phyloP scores from a whole-genome alignment of 1,140 invertebrate genomes.

The Triops cancriformis region DNA sequence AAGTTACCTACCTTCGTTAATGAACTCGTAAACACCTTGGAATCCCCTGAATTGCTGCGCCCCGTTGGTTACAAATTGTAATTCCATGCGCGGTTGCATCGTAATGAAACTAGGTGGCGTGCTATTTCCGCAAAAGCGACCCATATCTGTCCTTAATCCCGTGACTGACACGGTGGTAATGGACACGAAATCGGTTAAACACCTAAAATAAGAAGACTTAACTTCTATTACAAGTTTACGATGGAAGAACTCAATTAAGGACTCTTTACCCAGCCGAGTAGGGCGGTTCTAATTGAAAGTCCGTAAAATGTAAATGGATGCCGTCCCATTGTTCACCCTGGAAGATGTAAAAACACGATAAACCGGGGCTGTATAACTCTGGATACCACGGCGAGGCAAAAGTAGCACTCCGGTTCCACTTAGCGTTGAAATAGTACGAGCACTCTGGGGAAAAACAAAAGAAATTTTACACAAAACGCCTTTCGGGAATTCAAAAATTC shows the following conservation, averaged over 20 bases:
- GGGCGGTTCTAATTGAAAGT: constrained; percentile 23
- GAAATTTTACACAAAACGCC: no score
- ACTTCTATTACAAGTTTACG: no score
- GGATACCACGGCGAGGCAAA: constrained; percentile 43
- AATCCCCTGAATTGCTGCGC: constrained; percentile 37
- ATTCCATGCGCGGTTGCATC: constrained; percentile 38
- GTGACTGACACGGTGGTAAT: constrained; percentile 17
- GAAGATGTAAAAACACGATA: constrained; percentile 39
- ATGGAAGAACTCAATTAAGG: no score
- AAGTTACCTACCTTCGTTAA: constrained; percentile 36
- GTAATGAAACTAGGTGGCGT: constrained; percentile 33
- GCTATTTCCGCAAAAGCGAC: constrained; percentile 25
- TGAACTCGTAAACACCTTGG: constrained; percentile 37
- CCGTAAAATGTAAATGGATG: constrained; percentile 19
- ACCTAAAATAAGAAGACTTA: constrained; percentile 21
- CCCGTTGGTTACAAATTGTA: constrained; percentile 38
- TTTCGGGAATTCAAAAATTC: no score
- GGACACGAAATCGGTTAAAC: constrained; percentile 25
- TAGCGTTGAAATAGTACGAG: constrained; percentile 16
- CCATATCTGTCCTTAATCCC: constrained; percentile 16
- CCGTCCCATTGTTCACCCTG: constrained; percentile 25
- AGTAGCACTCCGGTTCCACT: constrained; percentile 34
- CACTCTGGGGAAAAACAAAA: neutral
- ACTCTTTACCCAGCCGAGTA: constrained; percentile 23
- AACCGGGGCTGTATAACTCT: constrained; percentile 38